Conservation (phyloP, 2,888 invertebrate genomes). For the Lochmaea crataegi region DNA sequence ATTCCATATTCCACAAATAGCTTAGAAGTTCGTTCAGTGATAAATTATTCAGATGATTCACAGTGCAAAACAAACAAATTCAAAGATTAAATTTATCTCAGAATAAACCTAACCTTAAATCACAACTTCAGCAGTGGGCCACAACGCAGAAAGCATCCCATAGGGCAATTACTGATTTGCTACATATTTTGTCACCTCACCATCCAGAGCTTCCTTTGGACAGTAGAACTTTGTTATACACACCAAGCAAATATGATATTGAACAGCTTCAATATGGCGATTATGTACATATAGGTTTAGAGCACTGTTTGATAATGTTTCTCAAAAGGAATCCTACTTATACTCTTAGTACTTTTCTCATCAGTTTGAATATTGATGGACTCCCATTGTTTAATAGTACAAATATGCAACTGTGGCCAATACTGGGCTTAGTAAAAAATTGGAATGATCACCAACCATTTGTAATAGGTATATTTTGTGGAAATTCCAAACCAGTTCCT, state of each 20-base stretch:
- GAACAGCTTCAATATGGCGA: neutral
- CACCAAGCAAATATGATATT: slow-evolving; percentile 10
- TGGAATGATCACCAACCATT: slow-evolving; percentile 25
- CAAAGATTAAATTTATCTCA: too few species aligned
- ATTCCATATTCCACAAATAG: slow-evolving; percentile 9
- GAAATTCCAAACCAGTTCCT: too few species aligned
- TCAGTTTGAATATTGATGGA: slow-evolving; percentile 37
- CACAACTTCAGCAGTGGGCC: slow-evolving; percentile 11
- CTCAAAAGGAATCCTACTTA: neutral
- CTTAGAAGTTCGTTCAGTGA: slow-evolving; percentile 7
- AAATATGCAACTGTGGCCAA: slow-evolving; percentile 38
- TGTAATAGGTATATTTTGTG: too few species aligned
- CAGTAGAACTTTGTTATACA: slow-evolving; percentile 39
- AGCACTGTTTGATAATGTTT: neutral
- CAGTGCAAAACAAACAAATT: neutral
- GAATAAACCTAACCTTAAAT: neutral
- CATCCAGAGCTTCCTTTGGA: slow-evolving; percentile 42
- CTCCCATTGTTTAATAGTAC: slow-evolving; percentile 36
- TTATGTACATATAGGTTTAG: neutral
- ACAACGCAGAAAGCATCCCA: slow-evolving; percentile 8
- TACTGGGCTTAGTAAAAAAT: slow-evolving; percentile 35
- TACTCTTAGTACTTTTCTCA: slow-evolving; percentile 3
- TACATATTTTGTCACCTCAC: slow-evolving; percentile 28
- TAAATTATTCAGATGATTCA: too few species aligned
- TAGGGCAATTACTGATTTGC: slow-evolving; percentile 18